These are phyloP conservation scores for Apteryx owenii DNA, from an alignment of 2,113 vertebrate species.

Conservation along the genomic window DNA sequence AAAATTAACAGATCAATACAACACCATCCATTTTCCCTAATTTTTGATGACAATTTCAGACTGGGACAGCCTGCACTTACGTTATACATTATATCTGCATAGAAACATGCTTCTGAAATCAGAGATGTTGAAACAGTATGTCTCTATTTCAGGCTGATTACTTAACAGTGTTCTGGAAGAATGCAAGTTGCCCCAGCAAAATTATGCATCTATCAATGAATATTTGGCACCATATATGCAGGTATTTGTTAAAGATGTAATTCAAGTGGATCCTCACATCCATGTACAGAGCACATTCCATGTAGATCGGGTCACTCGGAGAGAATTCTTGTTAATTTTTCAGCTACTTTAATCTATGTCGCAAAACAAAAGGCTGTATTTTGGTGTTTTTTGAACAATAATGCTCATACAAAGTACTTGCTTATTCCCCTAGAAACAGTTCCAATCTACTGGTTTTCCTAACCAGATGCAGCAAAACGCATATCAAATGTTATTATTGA, in stretches of 20 bases:
- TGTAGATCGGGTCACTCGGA: background rate
- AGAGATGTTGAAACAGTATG: background rate
- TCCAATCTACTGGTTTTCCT: background rate
- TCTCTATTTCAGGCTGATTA: background rate
- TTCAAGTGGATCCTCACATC: background rate
- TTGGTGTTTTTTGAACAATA: background rate
- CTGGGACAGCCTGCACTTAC: background rate
- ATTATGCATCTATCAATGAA: background rate
- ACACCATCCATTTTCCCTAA: conserved; percentile 5
- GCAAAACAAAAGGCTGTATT: background rate
- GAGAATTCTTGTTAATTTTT: background rate
- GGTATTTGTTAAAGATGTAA: background rate
- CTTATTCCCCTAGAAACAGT: background rate
- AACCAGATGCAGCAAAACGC: background rate
- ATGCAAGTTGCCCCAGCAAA: background rate
- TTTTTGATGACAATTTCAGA: background rate
- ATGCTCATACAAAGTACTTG: background rate
- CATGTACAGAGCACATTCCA: background rate
- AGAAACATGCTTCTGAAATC: background rate
- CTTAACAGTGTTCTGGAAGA: background rate
- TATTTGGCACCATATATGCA: background rate
- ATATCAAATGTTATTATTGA: background rate
- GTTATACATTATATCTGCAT: background rate
- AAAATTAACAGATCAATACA: background rate
- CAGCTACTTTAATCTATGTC: background rate